phyloP scores from a whole-genome alignment of 2,113 vertebrate genomes.

The Rhipidura dahli region DNA sequence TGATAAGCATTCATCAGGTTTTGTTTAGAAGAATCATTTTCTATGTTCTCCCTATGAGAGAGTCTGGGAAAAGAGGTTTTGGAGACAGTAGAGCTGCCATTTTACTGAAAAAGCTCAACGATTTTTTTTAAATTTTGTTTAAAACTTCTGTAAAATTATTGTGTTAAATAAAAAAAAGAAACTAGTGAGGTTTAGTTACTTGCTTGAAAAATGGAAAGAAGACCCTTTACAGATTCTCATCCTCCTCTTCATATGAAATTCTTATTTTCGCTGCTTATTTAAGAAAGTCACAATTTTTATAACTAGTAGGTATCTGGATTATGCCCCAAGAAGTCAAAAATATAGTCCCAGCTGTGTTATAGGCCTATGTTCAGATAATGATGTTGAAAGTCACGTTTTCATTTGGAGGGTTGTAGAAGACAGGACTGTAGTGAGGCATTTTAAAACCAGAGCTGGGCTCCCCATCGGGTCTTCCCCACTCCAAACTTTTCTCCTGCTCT shows the following conservation, averaged over 20 bases:
- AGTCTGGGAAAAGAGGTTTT: neutral
- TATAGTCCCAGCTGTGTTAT: neutral
- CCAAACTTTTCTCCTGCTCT: neutral
- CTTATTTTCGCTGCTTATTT: neutral
- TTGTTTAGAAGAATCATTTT: neutral
- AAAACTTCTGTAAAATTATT: neutral
- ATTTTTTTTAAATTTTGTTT: accelerated
- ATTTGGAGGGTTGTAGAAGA: accelerated
- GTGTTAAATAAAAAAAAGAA: neutral
- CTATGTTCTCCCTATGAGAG: neutral
- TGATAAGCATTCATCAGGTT: neutral
- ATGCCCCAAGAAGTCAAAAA: neutral
- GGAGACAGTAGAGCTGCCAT: neutral
- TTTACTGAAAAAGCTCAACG: neutral
- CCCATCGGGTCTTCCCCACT: neutral
- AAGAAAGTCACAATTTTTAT: neutral
- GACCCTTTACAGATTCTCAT: neutral
- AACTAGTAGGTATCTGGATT: neutral
- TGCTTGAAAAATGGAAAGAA: neutral
- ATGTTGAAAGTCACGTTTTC: neutral
- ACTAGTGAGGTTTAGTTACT: neutral
- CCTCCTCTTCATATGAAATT: neutral
- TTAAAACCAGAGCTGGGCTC: neutral
- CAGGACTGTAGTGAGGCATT: neutral
- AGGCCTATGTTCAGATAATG: neutral